Evolutionary conservation across 2,888 invertebrate species (phyloP).

Genomic region (Halocaridina rubra): DNA sequence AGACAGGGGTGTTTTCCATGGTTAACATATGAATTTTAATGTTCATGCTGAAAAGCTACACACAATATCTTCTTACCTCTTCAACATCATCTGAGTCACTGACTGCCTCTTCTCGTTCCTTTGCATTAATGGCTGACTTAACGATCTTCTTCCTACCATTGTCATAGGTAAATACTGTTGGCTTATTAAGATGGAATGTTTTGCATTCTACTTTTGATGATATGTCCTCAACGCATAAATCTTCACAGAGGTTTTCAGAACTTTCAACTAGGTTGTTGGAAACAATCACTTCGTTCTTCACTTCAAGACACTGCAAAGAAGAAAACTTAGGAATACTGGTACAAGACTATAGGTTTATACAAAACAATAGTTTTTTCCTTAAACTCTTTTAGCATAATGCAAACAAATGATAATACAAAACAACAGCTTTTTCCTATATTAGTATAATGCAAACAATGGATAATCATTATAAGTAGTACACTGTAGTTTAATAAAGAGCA

Average conservation of each 20-base stretch:
- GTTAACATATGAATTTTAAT: no score
- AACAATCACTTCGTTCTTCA: background rate
- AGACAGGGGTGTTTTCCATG: constrained; percentile 47
- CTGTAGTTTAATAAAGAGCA: no score
- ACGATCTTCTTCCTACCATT: constrained; percentile 6
- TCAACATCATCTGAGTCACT: background rate
- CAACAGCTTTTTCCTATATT: no score
- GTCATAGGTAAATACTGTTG: constrained; percentile 37
- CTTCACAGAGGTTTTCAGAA: constrained; percentile 22
- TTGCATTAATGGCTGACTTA: constrained; percentile 21
- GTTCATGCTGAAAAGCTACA: no score
- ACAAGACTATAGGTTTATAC: no score
- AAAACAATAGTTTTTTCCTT: no score
- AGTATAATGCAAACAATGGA: no score
- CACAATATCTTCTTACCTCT: no score
- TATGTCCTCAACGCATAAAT: constrained; percentile 32
- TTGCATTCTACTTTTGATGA: constrained; percentile 20
- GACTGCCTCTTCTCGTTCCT: constrained; percentile 27
- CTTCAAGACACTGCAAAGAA: background rate
- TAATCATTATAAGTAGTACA: no score
- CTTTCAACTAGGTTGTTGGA: background rate
- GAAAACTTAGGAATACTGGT: no score
- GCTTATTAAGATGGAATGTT: constrained; percentile 49
- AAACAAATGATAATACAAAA: no score
- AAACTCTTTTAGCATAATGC: no score